Evolutionary conservation across 2,888 invertebrate genomes (phyloP), one percentile per base, ranked within the genome.

Genomic region (Fissipunctia ypsillon): DNA sequence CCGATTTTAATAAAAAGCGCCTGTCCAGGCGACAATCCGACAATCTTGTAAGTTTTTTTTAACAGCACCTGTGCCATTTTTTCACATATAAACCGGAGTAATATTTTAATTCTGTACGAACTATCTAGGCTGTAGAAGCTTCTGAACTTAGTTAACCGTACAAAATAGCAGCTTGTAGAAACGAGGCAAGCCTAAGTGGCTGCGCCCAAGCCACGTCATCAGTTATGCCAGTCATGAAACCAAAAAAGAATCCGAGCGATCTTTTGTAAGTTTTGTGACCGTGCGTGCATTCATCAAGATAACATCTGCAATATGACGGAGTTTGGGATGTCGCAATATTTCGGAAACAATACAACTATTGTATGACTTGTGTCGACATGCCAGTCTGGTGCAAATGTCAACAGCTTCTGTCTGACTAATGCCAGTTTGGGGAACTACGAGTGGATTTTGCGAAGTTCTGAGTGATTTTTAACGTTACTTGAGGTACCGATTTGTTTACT

Each of bases 341-440:
- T 73, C 60, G 19, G 72, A 66, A 73, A 77, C 77, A 83, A 83
- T 74, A 69, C 59, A 50, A 65, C 65, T 69, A 72, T 83, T 80
- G 69, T 67, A 65, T 64, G 69, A 66, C 28, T 69, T 38, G 68
- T 54, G 57, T 38, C 41, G 56, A 66, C 69, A 54, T 28, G 52
- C 45, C 68, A 60, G 64, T n/a, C n/a, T n/a, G n/a, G n/a, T 54
- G 61, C 54, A 57, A 79, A 76, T 76, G 54, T 69, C 61, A 72
- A 35, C 59, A 52, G 76, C 41, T 70, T 75, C 12, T 69, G 73
- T 56, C 69, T 61, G 69, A 67, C 38, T 81, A 65, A 81, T 69
- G 54, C 35, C 52, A 57, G 64, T 63, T 67, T 61, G 12, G 41
- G 48, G 35, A 70, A 66, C 22, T 63, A 16, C 10, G 35, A 45